These are phyloP conservation scores for Platycnemis pennipes DNA, from an alignment of 2,888 invertebrate genomes.

Conservation along the genomic window DNA sequence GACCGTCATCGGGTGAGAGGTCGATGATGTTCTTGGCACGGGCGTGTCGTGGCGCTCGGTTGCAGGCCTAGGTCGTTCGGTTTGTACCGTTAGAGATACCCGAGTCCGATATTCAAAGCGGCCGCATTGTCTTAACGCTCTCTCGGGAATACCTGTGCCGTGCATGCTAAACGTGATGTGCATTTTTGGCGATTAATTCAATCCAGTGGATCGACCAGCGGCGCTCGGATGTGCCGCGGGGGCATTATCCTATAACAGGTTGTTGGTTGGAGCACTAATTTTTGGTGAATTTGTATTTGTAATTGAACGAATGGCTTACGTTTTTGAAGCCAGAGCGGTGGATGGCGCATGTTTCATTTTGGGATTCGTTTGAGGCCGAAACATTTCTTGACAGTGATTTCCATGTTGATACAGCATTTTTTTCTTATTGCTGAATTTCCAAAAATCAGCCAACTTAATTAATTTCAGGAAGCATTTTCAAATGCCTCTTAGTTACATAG, in stretches of 20 bases:
- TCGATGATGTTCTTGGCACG: background rate
- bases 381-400: no score
- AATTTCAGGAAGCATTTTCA: no score
- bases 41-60: background rate
- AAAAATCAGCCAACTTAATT: no score
- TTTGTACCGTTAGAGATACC: constrained; percentile 20
- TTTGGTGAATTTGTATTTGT: background rate
- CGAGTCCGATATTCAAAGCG: background rate
- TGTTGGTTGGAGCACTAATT: background rate
- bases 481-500: no score
- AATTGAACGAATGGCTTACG: no score
- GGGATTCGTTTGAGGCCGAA: no score
- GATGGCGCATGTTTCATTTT: no score
- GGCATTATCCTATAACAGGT: background rate
- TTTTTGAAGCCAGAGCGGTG: no score
- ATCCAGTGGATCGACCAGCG: background rate
- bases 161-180: background rate
- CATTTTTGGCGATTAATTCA: background rate
- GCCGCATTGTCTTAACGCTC: background rate
- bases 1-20: background rate
- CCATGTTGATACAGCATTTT: no score
- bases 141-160: background rate
- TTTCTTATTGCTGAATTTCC: no score
- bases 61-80: background rate
- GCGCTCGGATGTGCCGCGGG: background rate